Base-by-base conservation (phyloP, 2,888 invertebrate species). In the Polymixis flavicincta region DNA sequence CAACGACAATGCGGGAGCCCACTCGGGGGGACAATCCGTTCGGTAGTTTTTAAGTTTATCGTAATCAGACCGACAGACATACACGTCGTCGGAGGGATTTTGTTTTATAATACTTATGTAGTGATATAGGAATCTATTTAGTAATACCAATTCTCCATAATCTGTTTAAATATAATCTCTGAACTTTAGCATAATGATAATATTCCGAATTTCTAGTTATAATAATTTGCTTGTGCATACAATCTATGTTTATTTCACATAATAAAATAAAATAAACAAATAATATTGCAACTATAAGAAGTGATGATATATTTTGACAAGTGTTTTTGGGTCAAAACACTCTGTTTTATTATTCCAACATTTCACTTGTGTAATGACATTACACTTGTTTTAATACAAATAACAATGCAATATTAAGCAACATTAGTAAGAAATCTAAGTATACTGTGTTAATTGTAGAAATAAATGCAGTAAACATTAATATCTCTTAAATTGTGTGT, bases 251-350 rank as follows among this genome's bases (percentile, higher is more conserved):
- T 17, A 37, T 32, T 45, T 60, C 19, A 11, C n/a, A 22, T 55
- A 37, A 37, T 69, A 42, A 48, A 69, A 54, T 6, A 54, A 77
- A 55, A n/a, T 4, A 54, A 77, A 61, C 6, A 67, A 60, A 60
- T 59, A 48, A 54, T 25, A 28, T 9, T 48, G n/a, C 45, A 37
- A 48, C 22, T 55, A 0, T n/a, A 4, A 55, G n/a, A 19, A 57
- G 5, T 52, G 63, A 78, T n/a, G 1, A 45, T 17, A n/a, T 45
- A 64, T 72, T 81, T 68, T 60, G 50, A 74, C 75, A 65, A 32
- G 4, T 74, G 42, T 64, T 81, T 79, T 81, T 74, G 57, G 78
- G 80, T 74, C 74, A 65, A 25, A 60, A 68, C 54, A 74, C n/a
- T 66, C 8, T 8, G 32, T 74, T 32, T 68, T 17, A 65, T 52